Percentiles rank a stretch among this genome's conserved stretches.
These are phyloP conservation scores for Melinaea menophilus DNA, from an alignment of 2,888 invertebrate genomes.

Conservation along the genomic window DNA sequence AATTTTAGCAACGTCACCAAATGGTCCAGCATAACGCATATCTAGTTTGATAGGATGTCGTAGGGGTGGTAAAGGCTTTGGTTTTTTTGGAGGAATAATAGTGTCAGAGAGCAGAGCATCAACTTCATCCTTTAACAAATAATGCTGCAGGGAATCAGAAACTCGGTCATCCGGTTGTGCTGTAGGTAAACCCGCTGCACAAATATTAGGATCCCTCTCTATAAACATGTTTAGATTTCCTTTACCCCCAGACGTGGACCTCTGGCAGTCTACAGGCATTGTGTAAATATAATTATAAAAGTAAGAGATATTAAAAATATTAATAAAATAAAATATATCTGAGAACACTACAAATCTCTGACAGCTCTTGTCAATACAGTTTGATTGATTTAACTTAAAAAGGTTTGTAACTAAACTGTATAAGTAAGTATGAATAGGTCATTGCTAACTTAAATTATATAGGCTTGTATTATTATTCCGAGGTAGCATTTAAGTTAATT, in stretches of 20 bases:
- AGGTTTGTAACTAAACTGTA: no score
- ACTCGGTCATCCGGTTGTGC: slow-evolving; percentile 51
- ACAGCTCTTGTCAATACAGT: slow-evolving; percentile 6
- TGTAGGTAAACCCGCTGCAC: slow-evolving; percentile 61
- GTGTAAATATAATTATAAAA: slow-evolving; percentile 32
- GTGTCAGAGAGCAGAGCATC: slow-evolving; percentile 61
- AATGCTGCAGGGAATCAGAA: slow-evolving; percentile 51
- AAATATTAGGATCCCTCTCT: slow-evolving; percentile 57
- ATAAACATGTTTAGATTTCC: slow-evolving; percentile 61
- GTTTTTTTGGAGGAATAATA: slow-evolving; percentile 50
- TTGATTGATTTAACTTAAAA: no score
- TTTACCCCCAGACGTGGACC: slow-evolving; percentile 59
- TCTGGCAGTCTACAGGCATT: slow-evolving; percentile 53
- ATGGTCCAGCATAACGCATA: slow-evolving; percentile 49
- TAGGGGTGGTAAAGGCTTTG: slow-evolving; percentile 48
- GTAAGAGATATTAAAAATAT: neutral
- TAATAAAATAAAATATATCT: neutral
- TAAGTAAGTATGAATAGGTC: slow-evolving; percentile 2
- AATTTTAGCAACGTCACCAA: slow-evolving; percentile 43
- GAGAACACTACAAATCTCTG: slow-evolving; percentile 8
- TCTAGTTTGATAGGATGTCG: slow-evolving; percentile 51
- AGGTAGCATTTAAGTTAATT: neutral
- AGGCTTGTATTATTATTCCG: neutral
- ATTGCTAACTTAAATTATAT: slow-evolving; percentile 1
- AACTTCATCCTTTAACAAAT: slow-evolving; percentile 58